Base-by-base conservation (phyloP, 92 coral and sea anemone genomes). In the Zoanthus sociatus region DNA sequence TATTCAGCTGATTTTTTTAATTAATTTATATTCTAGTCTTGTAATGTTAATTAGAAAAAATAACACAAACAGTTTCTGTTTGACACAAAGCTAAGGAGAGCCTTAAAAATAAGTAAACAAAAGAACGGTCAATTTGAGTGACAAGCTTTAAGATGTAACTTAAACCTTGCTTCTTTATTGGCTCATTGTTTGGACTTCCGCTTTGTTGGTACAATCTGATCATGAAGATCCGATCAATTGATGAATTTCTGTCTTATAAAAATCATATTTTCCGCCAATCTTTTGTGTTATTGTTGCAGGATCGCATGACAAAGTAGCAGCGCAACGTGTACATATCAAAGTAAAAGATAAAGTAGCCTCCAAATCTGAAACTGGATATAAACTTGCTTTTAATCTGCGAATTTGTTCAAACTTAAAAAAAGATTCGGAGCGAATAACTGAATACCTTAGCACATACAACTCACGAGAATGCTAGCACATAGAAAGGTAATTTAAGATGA, bases 381-480 rank as follows among this genome's bases (percentile, higher is more conserved):
- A 3, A 31, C 11, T 60, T 17, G 30, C 83, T 56, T 16, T 10
- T 42, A 78, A 32, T 11, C 33, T 51, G 64, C 17, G 26, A 32
- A 32, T 4, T 51, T 37, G 17, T 56, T n/a, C 7, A 16, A 55
- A 13, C 17, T 14, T 26, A 1, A 16, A 68, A 61, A 3, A 61
- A 3, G 9, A 18, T 56, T 44, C 70, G 12, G 33, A 20, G 63
- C 15, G 54, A 50, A 5, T 9, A 48, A 42, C 73, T 31, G 67
- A 44, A 15, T n/a, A 15, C 17, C 68, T 26, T 26, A 26, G 26
- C 0, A 26, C 26, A 9, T 18, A 0, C 1, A 61, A 50, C 55
- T 66, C 48, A 47, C 31, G 60, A 81, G 74, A 9, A 81, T 81
- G 85, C 64, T 81, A 12, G 55, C 85, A 0, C 66, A 81, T 66